phyloP scores from a whole-genome alignment of 2,888 invertebrate genomes.

The Caenorhabditis sp. region DNA sequence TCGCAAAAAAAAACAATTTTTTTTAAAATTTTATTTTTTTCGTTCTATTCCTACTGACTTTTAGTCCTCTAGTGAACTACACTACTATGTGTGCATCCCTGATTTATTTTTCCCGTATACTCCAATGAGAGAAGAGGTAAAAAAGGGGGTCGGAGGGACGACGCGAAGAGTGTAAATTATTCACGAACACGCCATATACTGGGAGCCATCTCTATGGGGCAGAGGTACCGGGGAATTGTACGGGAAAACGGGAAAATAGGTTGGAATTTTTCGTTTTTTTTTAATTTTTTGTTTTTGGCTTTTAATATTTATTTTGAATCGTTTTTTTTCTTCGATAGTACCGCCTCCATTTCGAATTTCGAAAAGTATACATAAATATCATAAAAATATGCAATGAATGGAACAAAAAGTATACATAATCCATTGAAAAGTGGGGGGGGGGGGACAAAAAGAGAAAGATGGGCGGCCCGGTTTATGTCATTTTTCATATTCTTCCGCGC shows the following conservation, averaged over 20 bases:
- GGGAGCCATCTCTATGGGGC: conserved; percentile 7
- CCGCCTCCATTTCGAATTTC: no score
- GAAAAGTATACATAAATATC: conserved; percentile 2
- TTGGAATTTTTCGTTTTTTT: no score
- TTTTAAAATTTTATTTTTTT: neutral
- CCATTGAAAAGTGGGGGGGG: no score
- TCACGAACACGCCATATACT: conserved; percentile 50
- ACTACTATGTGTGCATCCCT: conserved; percentile 25
- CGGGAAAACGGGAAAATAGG: conserved; percentile 1
- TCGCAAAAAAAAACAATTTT: neutral
- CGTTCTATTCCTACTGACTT: no score
- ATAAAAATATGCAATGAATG: no score
- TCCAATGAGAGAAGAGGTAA: conserved; percentile 38
- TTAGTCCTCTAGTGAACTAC: no score
- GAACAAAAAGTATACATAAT: neutral
- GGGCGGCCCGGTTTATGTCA: neutral
- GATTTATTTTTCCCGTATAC: conserved; percentile 32
- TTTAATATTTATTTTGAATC: no score
- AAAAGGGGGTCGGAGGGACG: conserved; percentile 13
- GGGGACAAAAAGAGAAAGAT: neutral
- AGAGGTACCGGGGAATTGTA: neutral
- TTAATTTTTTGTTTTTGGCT: no score
- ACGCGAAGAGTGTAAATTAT: conserved; percentile 37
- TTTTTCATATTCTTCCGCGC: neutral
- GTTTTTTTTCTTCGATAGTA: no score